These are phyloP conservation scores for Brachionus plicatilis DNA, from an alignment of 1,140 invertebrate genomes.

Conservation along the genomic window DNA sequence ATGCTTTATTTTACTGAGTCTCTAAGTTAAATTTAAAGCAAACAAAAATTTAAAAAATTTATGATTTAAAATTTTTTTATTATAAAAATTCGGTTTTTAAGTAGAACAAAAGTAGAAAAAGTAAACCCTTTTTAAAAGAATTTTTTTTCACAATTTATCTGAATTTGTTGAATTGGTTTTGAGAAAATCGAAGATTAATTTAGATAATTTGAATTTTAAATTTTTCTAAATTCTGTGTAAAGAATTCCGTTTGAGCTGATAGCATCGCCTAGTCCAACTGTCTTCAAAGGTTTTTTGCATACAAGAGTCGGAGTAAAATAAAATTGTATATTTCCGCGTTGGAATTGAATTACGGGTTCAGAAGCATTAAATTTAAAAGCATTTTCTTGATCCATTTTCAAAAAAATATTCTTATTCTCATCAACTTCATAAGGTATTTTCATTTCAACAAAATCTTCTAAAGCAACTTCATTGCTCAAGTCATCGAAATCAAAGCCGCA, in stretches of 20 bases:
- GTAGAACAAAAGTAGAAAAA: not conserved
- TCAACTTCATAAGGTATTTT: constrained; percentile 51
- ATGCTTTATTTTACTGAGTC: too few species aligned
- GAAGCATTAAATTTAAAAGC: constrained; percentile 44
- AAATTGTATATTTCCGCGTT: constrained; percentile 53
- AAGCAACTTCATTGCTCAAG: constrained; percentile 44
- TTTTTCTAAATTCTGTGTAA: constrained; percentile 47
- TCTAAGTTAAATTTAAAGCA: not conserved
- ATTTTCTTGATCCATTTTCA: constrained; percentile 36
- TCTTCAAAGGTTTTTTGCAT: constrained; percentile 56
- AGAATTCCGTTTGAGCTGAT: constrained; percentile 57
- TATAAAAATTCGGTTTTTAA: not conserved
- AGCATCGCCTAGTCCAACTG: constrained; percentile 58
- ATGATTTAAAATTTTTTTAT: not conserved
- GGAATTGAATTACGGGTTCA: constrained; percentile 53
- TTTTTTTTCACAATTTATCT: not conserved
- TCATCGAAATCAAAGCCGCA: constrained; percentile 50
- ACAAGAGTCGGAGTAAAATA: constrained; percentile 58
- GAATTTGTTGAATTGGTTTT: not conserved
- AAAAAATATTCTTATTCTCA: constrained; percentile 49
- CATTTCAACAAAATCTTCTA: constrained; percentile 48
- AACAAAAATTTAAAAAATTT: not conserved
- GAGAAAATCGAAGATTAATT: not conserved
- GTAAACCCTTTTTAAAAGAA: not conserved
- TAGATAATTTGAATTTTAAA: not conserved